Conservation (phyloP, 2,888 invertebrate genomes). For the Eupithecia insigniata region DNA sequence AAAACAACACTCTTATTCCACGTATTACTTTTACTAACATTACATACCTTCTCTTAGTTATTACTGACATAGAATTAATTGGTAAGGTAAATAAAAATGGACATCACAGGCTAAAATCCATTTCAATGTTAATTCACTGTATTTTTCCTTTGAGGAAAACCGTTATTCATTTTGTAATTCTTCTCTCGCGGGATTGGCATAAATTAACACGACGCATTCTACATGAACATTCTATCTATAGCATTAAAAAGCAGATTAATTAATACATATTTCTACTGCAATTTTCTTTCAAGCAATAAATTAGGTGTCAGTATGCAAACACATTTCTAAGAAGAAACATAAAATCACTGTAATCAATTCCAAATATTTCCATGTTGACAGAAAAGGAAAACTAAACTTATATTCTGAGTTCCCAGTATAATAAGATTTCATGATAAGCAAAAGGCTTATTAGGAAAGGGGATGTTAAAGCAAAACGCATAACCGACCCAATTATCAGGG, state of each 20-base stretch:
- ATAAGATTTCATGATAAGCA: conserved; percentile 2
- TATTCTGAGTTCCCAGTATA: background rate
- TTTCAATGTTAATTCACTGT: conserved; percentile 19
- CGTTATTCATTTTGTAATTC: conserved; percentile 26
- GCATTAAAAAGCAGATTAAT: background rate
- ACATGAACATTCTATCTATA: background rate
- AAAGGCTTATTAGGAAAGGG: conserved; percentile 47
- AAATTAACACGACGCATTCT: background rate
- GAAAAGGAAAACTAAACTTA: background rate
- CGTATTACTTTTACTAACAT: background rate
- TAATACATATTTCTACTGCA: background rate
- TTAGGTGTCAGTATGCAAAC: background rate
- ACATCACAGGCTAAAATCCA: conserved; percentile 8
- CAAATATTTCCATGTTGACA: background rate
- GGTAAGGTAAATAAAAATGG: conserved; percentile 1
- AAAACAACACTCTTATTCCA: too few relatives aligned
- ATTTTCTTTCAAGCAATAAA: background rate
- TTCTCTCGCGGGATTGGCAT: conserved; percentile 23
- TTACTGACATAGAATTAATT: background rate
- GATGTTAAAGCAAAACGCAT: conserved; percentile 65
- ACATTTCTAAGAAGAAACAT: background rate
- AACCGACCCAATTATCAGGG: conserved; percentile 79
- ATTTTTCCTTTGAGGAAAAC: conserved; percentile 21
- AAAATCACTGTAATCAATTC: background rate
- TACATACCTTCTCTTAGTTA: background rate